Conservation (phyloP, 2,797 vertebrate species). For the Helostoma temminkii region DNA sequence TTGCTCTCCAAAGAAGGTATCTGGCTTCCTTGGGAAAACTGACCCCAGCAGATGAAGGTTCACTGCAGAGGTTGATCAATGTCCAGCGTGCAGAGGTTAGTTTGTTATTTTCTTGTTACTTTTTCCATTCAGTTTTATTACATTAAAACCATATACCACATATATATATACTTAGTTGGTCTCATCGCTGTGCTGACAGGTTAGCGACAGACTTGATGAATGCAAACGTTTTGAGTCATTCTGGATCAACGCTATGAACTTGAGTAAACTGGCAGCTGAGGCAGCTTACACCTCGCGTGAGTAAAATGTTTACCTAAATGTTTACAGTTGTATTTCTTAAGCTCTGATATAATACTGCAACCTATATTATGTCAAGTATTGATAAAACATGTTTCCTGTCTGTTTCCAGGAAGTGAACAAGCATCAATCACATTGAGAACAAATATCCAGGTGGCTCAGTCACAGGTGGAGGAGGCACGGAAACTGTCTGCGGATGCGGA, state of each 20-base stretch:
- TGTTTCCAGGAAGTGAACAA: conserved; percentile 89
- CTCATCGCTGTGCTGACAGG: conserved; percentile 75
- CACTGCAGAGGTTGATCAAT: conserved; percentile 92
- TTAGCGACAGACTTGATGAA: conserved; percentile 87
- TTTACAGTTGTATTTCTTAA: neutral
- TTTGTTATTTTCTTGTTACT: conserved; percentile 4
- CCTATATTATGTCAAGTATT: neutral
- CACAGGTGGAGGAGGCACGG: conserved; percentile 88
- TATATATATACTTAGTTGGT: neutral
- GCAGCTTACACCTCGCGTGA: no score
- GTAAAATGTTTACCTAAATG: no score
- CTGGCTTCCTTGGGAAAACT: conserved; percentile 89
- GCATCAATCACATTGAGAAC: conserved; percentile 86
- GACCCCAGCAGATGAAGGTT: conserved; percentile 89
- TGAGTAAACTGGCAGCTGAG: conserved; percentile 92
- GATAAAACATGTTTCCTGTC: conserved; percentile 2
- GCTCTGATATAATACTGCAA: neutral
- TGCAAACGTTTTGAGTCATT: conserved; percentile 90
- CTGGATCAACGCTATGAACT: conserved; percentile 89
- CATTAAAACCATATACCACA: neutral
- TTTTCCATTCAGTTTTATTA: no score
- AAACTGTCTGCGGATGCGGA: conserved; percentile 89
- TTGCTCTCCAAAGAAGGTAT: conserved; percentile 91
- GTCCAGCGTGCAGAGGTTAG: conserved; percentile 91
- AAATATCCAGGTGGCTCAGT: conserved; percentile 89